phyloP scores from a whole-genome alignment of 2,797 vertebrate genomes.

The Tympanoctomys barrerae region DNA sequence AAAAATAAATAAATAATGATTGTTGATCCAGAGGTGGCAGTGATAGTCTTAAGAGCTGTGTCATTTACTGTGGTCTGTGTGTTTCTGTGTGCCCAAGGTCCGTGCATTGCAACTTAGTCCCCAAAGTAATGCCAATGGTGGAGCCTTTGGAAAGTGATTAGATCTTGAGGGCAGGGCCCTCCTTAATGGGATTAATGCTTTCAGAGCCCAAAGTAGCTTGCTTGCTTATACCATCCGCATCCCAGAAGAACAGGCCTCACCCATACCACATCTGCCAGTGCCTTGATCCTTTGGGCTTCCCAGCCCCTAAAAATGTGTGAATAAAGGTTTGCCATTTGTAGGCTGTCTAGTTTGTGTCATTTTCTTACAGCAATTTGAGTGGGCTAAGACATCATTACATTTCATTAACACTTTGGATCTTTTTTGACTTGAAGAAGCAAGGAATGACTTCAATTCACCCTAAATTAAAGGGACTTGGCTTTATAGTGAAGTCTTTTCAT shows the following conservation, averaged over 20 bases:
- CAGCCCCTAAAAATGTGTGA: background rate
- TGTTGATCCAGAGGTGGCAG: no score
- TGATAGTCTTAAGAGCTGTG: background rate
- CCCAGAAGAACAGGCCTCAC: background rate
- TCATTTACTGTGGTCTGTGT: background rate
- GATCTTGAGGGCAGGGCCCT: background rate
- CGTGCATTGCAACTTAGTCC: background rate
- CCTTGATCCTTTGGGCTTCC: background rate
- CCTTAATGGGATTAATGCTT: background rate
- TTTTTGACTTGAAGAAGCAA: constrained; percentile 16
- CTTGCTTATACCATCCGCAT: background rate
- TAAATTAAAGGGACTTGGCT: constrained; percentile 49
- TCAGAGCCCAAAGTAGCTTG: background rate
- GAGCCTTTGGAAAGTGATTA: background rate
- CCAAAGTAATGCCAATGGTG: background rate
- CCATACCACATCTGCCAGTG: background rate
- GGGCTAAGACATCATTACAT: background rate
- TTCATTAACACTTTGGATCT: constrained; percentile 15
- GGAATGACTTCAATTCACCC: background rate
- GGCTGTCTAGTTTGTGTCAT: background rate
- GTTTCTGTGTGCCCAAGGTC: background rate
- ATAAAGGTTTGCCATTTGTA: background rate
- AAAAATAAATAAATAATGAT: no score
- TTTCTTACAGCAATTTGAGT: background rate
- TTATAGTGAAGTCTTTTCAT: background rate